Conservation (phyloP, 2,797 vertebrate genomes). For the Valencia hispanica region DNA sequence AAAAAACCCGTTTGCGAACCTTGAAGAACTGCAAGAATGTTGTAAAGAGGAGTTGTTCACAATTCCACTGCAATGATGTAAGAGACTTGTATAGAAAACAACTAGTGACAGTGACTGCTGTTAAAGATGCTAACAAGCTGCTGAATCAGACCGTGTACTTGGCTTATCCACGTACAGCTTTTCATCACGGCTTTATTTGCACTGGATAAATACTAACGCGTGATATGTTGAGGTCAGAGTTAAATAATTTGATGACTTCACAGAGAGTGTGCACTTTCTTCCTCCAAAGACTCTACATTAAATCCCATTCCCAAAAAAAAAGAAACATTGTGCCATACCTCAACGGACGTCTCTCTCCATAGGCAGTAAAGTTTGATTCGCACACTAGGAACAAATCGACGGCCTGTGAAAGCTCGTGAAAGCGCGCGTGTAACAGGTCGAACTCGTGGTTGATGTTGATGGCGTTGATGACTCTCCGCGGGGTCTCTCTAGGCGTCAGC, state of each 20-base stretch:
- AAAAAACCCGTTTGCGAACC: neutral
- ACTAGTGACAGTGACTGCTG: neutral
- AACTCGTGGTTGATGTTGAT: slow-evolving; percentile 99
- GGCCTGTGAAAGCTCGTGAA: slow-evolving; percentile 89
- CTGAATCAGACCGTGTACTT: neutral
- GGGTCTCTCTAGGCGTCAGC: slow-evolving; percentile 86
- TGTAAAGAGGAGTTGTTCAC: neutral
- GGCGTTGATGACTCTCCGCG: slow-evolving; percentile 93
- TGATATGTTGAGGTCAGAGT: neutral
- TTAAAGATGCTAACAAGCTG: neutral
- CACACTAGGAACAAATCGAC: slow-evolving; percentile 95
- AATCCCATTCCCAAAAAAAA: neutral
- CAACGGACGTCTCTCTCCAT: slow-evolving; percentile 90
- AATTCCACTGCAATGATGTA: neutral
- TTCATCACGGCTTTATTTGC: neutral
- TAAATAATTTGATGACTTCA: neutral
- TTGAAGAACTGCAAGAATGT: neutral
- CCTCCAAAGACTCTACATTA: too few relatives aligned
- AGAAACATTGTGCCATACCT: slow-evolving; percentile 54
- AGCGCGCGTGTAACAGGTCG: slow-evolving; percentile 93
- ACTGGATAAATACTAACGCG: neutral
- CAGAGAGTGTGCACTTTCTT: neutral
- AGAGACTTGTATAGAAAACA: neutral
- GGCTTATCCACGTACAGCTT: neutral
- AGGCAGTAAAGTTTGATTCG: slow-evolving; percentile 98